A percentile compares a stretch with the other conserved stretches of the same genome.
These are phyloP conservation scores for Gastrophysa polygoni DNA, from an alignment of 2,888 invertebrate species.

Conservation along the genomic window DNA sequence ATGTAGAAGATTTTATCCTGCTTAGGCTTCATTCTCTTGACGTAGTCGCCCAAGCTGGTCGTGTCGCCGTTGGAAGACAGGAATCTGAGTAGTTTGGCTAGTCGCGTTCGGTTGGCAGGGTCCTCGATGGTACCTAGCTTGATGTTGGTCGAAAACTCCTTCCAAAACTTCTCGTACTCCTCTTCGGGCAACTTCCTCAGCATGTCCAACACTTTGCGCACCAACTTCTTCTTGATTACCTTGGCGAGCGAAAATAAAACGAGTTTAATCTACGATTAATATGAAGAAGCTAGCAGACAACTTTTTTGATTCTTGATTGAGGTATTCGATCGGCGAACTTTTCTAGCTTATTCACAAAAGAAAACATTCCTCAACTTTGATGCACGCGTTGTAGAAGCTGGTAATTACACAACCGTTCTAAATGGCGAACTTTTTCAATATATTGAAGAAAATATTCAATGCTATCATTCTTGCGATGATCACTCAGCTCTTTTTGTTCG, in stretches of 20 bases:
- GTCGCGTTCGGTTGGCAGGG: slow-evolving; percentile 91
- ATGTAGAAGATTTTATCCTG: slow-evolving; percentile 97
- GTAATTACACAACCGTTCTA: too few species aligned
- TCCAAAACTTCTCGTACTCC: slow-evolving; percentile 95
- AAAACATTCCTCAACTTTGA: too few species aligned
- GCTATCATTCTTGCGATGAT: too few species aligned
- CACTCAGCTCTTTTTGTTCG: too few species aligned
- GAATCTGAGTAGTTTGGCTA: slow-evolving; percentile 94
- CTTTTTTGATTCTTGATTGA: too few species aligned
- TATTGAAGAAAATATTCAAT: too few species aligned
- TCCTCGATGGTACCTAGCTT: slow-evolving; percentile 92
- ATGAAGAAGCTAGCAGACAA: too few species aligned
- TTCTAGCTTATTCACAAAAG: too few species aligned
- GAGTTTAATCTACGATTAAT: neutral
- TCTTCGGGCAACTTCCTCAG: slow-evolving; percentile 93
- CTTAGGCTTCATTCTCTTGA: slow-evolving; percentile 91
- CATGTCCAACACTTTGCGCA: slow-evolving; percentile 97
- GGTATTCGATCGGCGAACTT: too few species aligned
- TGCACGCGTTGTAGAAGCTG: too few species aligned
- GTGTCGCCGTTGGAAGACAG: slow-evolving; percentile 74
- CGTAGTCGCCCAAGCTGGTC: slow-evolving; percentile 87
- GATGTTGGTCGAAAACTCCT: slow-evolving; percentile 95
- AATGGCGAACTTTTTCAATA: too few species aligned
- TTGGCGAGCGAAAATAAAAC: neutral
- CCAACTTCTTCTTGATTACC: slow-evolving; percentile 98